Conservation (phyloP, 2,113 vertebrate genomes). For the Zootoca vivipara region DNA sequence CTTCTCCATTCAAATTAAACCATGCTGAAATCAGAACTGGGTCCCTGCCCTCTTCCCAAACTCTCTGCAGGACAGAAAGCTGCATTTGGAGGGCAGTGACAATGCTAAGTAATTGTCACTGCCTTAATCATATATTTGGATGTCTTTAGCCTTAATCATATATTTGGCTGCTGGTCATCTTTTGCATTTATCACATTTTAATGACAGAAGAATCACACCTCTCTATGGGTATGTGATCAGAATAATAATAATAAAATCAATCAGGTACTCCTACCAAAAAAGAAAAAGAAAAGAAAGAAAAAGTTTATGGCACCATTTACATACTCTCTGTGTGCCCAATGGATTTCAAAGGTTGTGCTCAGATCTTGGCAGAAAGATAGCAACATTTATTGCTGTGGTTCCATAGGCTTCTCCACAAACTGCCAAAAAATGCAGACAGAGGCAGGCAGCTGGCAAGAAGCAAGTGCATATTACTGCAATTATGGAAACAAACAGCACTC, state of each 20-base stretch:
- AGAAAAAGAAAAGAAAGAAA: not conserved
- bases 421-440: not conserved
- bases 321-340: not conserved
- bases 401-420: not conserved
- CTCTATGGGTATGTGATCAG: not conserved
- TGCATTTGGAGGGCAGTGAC: not conserved
- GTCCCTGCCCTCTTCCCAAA: not conserved
- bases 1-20: not conserved
- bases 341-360: not conserved
- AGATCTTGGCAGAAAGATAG: not conserved
- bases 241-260: not conserved
- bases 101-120: not conserved
- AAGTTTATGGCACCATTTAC: not conserved
- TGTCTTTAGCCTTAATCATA: not conserved
- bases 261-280: not conserved
- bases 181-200: not conserved
- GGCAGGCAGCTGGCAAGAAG: not conserved
- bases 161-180: not conserved
- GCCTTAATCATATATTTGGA: too few species aligned
- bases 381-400: not conserved
- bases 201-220: not conserved
- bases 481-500: not conserved
- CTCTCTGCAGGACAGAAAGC: not conserved
- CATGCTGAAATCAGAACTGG: not conserved
- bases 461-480: not conserved